Base-by-base conservation (phyloP, 2,888 invertebrate species). In the Spicauda simplicius region DNA sequence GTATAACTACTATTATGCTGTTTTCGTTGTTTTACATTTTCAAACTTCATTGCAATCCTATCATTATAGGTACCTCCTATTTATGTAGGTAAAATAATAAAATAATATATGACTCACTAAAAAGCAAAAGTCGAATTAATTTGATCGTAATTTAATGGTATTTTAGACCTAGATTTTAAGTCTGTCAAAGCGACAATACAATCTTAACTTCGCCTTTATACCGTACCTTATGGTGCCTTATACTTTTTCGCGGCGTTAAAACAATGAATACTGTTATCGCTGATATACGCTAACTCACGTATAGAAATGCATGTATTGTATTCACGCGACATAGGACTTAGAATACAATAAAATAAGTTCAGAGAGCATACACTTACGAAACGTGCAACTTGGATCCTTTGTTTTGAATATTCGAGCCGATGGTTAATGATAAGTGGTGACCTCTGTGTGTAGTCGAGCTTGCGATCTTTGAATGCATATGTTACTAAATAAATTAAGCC, bases 281-380 rank as follows among this genome's bases (percentile, higher is more conserved):
- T 54, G 65, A 60, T 66, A 66, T 56, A 66, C 37, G 54, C 55
- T 61, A 67, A 52, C 56, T 48, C 67, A 67, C 66, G 61, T 61
- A 67, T 41, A 19, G 66, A 66, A 55, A 55, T 60, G 55, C 37
- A 11, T 7, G 37, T 37, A 41, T 41, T 14, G 41, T 41, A 41
- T 12, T 59, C 48, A 55, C 67, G 61, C 60, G 66, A 66, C 67
- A 67, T 67, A 55, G 55, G 18, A 20, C 56, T 25, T 61, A 56
- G 67, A 52, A 50, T 25, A 67, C 67, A 67, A 67, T 67, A 67
- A 67, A 67, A 61, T 67, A 67, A 61, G 67, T 67, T 67, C 67
- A 67, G 56, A 61, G 56, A 65, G 53, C 65, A 54, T 30, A 65
- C 45, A 25, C 60, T 67, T 67, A 56, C 67, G 67, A 67, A 67